A percentile compares a stretch with the other conserved stretches of the same genome.
These are phyloP conservation scores for Sceloporus tristichus DNA, from an alignment of 2,113 vertebrate species.

Conservation along the genomic window DNA sequence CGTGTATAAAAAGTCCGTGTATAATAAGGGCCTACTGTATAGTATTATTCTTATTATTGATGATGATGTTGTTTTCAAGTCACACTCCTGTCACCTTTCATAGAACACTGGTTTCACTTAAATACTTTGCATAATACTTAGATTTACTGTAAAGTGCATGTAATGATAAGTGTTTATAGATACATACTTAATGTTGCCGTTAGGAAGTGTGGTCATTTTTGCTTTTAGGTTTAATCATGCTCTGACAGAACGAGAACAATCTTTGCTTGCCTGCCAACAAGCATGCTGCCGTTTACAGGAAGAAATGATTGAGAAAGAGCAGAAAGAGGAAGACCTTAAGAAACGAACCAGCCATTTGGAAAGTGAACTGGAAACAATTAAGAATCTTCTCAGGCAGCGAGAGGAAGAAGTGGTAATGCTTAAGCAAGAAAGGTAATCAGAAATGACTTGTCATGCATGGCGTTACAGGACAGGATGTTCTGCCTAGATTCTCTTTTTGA, in stretches of 20 bases:
- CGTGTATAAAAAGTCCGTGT: too few species aligned
- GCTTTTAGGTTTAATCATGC: constrained; percentile 82
- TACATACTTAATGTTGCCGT: neutral
- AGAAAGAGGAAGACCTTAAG: constrained; percentile 80
- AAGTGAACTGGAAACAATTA: constrained; percentile 80
- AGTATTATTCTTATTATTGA: neutral
- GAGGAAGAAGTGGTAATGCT: constrained; percentile 79
- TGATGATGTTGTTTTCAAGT: neutral
- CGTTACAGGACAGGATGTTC: neutral
- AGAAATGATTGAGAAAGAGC: constrained; percentile 81
- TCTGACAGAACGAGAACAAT: constrained; percentile 86
- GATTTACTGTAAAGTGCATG: neutral
- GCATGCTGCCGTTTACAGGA: constrained; percentile 79
- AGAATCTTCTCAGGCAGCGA: constrained; percentile 73
- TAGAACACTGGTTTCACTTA: neutral
- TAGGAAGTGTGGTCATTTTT: neutral
- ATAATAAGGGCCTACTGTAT: too few species aligned
- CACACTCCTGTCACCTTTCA: neutral
- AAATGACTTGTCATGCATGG: constrained; percentile 29
- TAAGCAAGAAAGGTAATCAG: constrained; percentile 84
- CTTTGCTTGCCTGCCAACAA: constrained; percentile 77
- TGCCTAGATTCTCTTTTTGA: neutral
- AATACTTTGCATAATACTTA: neutral
- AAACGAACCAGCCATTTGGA: constrained; percentile 74
- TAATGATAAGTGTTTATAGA: constrained; percentile 5